Conservation (phyloP, 2,888 invertebrate genomes). For the Griposia aprilina region DNA sequence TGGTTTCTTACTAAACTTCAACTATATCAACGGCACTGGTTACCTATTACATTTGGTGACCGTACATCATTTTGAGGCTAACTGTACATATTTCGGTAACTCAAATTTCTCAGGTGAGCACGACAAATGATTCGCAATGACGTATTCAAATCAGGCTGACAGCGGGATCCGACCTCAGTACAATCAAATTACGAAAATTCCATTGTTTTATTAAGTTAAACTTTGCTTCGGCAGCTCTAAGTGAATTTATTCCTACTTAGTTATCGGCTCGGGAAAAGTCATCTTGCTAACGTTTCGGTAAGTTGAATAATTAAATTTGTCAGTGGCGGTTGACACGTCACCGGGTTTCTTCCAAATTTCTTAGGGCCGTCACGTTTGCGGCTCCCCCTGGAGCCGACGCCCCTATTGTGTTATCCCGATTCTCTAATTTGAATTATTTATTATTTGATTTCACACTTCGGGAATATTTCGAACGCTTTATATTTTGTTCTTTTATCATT, state of each 20-base stretch:
- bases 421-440: constrained; percentile 89
- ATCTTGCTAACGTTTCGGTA: constrained; percentile 90
- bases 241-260: constrained; percentile 91
- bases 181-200: constrained; percentile 89
- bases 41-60: no score
- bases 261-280: constrained; percentile 89
- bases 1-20: no score
- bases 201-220: constrained; percentile 90
- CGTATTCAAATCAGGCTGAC: constrained; percentile 86
- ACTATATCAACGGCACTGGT: no score
- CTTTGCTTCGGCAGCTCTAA: constrained; percentile 89
- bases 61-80: neutral
- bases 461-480: constrained; percentile 72
- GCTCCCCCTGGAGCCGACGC: constrained; percentile 72
- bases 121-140: constrained; percentile 85
- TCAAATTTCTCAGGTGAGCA: constrained; percentile 65
- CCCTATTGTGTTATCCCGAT: constrained; percentile 85
- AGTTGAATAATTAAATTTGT: constrained; percentile 91
- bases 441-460: constrained; percentile 86
- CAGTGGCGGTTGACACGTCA: constrained; percentile 89
- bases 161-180: constrained; percentile 82
- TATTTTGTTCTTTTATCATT: constrained; percentile 53
- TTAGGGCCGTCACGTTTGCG: constrained; percentile 86
- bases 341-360: constrained; percentile 87
- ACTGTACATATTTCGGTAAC: constrained; percentile 55